phyloP scores from a whole-genome alignment of 1,140 invertebrate species.

The Drosophila eugracilis region DNA sequence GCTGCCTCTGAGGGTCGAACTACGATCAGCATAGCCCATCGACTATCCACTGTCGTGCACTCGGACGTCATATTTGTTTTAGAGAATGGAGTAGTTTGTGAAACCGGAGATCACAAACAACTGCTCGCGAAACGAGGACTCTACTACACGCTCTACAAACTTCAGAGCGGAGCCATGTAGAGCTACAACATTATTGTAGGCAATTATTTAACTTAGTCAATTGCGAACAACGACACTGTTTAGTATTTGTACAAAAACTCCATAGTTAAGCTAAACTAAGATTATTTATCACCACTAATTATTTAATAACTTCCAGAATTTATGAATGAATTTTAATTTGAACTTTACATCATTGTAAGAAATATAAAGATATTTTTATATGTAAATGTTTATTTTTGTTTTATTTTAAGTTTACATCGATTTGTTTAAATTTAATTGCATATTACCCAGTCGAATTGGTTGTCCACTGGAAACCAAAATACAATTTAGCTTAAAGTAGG shows the following conservation, averaged over 20 bases:
- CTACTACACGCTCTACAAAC: conserved; percentile 90
- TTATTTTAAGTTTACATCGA: conserved; percentile 74
- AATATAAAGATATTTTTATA: conserved; percentile 49
- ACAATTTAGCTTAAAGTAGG: conserved; percentile 70
- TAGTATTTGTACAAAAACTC: conserved; percentile 54
- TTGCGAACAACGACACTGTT: conserved; percentile 55
- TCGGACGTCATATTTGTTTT: conserved; percentile 88
- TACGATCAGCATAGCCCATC: conserved; percentile 92
- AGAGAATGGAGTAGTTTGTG: conserved; percentile 88
- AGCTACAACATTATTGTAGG: not conserved
- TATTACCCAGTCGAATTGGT: conserved; percentile 71
- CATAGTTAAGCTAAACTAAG: conserved; percentile 32
- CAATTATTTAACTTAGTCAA: conserved; percentile 42
- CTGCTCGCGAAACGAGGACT: conserved; percentile 88
- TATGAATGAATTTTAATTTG: conserved; percentile 9
- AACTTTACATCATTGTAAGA: conserved; percentile 7
- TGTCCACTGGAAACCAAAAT: conserved; percentile 73
- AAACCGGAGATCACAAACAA: conserved; percentile 90
- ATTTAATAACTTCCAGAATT: conserved; percentile 24
- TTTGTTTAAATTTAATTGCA: conserved; percentile 71
- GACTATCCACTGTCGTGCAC: conserved; percentile 89
- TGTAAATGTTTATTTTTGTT: conserved; percentile 57
- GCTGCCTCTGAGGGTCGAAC: conserved; percentile 89
- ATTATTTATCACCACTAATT: conserved; percentile 29
- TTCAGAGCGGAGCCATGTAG: conserved; percentile 84